These are phyloP conservation scores for Paraplagusia blochii DNA, from an alignment of 2,113 vertebrate genomes.

Conservation along the genomic window DNA sequence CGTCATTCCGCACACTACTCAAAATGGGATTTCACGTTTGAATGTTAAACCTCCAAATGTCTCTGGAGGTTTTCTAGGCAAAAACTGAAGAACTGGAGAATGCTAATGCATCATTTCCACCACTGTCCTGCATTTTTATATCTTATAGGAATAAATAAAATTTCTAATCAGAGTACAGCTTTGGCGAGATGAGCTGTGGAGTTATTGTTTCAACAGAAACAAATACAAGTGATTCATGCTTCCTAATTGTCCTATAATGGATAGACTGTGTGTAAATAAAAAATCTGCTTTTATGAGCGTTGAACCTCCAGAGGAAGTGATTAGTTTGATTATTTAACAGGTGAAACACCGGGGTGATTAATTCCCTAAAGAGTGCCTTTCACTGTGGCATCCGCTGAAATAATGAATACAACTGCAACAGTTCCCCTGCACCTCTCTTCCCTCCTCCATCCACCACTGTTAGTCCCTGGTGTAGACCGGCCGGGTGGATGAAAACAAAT, in stretches of 20 bases:
- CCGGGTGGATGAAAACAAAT: constrained; percentile 20
- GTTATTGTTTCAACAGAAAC: constrained; percentile 41
- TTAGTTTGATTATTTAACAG: constrained; percentile 73
- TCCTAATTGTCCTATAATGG: constrained; percentile 67
- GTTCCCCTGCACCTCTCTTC: constrained; percentile 23
- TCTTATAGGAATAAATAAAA: constrained; percentile 26
- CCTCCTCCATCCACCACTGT: constrained; percentile 24
- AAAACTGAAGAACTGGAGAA: not conserved
- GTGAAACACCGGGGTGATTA: constrained; percentile 57
- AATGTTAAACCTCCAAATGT: constrained; percentile 60
- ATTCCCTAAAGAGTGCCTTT: constrained; percentile 49
- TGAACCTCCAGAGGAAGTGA: constrained; percentile 63
- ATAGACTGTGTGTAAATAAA: constrained; percentile 63
- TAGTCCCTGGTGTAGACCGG: constrained; percentile 15
- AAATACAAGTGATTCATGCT: constrained; percentile 46
- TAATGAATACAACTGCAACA: constrained; percentile 46
- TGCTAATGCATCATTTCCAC: not conserved
- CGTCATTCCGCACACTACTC: no score
- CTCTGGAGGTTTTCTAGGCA: constrained; percentile 43
- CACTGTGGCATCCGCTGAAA: constrained; percentile 33
- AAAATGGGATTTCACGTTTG: constrained; percentile 39
- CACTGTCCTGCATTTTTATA: constrained; percentile 3
- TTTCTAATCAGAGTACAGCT: constrained; percentile 18
- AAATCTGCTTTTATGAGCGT: constrained; percentile 62
- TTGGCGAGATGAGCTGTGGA: constrained; percentile 10